Evolutionary conservation across 2,888 invertebrate genomes (phyloP), one percentile per base, ranked within the genome.

Genomic region (Axea sp.): DNA sequence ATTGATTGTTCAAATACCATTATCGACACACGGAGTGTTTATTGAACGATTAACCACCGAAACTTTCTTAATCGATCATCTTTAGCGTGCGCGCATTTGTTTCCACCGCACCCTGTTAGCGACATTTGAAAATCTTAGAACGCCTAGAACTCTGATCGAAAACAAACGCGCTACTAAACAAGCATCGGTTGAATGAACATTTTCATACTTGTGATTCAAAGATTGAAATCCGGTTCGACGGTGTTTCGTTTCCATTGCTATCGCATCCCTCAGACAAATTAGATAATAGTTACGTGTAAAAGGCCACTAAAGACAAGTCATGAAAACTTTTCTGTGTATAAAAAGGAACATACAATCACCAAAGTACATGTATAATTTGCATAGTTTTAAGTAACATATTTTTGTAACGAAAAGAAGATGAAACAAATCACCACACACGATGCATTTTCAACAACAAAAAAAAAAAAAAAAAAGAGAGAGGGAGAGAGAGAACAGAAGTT

Each of bases 361-460:
- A 19, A 30, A 24, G 15, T 31, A 33, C 15, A 33, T 33, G 15
- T 43, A 43, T 57, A 59, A 59, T 59, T 59, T 59, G 26, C 45
- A 26, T 45, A 59, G 59, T 43, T 59, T 45, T 45, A 59, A 59
- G 35, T 55, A 11, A 55, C 28, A 35, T 59, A 59, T 59, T 59
- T 59, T 59, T 59, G 43, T 59, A 59, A 59, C n/a, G 33, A 59
- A 31, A 43, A 11, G 11, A n/a, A n/a, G n/a, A 47, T 7, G 9
- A 17, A 30, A 43, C 8, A 51, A 64, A 14, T 31, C 7, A 33
- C 15, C 26, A n/a, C n/a, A n/a, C n/a, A n/a, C n/a, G n/a, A 22
- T 60, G 45, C 15, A 43, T 41, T 53, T 57, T 31, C 19, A 24
- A 41, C n/a, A 7, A 12, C n/a, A n/a, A n/a, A n/a, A n/a, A n/a